Conservation (phyloP, 2,888 invertebrate genomes). For the Amphipoea oculea region DNA sequence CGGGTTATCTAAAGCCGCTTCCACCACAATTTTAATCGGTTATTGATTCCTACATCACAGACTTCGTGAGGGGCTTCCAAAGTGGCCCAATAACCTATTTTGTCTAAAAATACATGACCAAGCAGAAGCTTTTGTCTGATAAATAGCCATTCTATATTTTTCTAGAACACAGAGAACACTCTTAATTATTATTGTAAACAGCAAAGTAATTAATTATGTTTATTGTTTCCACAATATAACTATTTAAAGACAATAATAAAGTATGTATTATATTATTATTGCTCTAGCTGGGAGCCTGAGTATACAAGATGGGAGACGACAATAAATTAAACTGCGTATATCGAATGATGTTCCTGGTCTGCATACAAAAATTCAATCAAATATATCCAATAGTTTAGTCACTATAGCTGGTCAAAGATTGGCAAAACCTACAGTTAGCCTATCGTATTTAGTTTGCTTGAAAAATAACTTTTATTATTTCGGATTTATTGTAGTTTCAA, state of each 20-base stretch:
- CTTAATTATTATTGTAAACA: not conserved
- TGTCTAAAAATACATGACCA: conserved; percentile 23
- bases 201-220: not conserved
- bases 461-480: not conserved
- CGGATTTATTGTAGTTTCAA: too few relatives aligned
- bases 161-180: conserved; percentile 1
- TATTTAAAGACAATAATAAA: conserved; percentile 6
- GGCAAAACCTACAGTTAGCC: not conserved
- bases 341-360: not conserved
- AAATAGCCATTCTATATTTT: not conserved
- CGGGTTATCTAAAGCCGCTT: conserved; percentile 42
- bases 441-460: not conserved
- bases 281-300: not conserved
- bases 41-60: conserved; percentile 52
- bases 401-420: not conserved
- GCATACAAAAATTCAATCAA: not conserved
- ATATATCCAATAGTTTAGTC: too few relatives aligned
- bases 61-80: conserved; percentile 7
- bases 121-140: conserved; percentile 12
- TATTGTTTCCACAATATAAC: not conserved
- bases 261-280: not conserved
- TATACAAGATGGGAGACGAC: not conserved
- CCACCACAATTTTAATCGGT: conserved; percentile 48
- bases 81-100: conserved; percentile 54
- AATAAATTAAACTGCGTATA: not conserved